Base-by-base conservation (phyloP, 92 coral and sea anemone genomes). In the Epizoanthus scotinus region DNA sequence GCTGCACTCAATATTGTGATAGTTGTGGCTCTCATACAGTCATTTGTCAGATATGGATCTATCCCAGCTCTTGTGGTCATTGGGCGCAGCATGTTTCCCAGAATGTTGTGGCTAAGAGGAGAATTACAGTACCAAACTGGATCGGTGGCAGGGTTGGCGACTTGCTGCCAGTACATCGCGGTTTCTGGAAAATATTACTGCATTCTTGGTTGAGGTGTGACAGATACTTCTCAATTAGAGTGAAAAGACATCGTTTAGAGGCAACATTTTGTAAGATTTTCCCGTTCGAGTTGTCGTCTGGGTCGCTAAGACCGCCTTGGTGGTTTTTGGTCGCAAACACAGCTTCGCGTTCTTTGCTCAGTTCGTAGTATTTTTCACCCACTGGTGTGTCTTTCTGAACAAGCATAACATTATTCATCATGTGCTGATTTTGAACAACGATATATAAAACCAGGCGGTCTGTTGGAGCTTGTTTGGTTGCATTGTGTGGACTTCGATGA, bases 51-150 rank as follows among this genome's bases (percentile, higher is more conserved):
- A 55, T 80, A 34, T 14, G 86, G 88, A 15, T 69, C 77, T 8
- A 44, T 83, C 26, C 87, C 82, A n/a, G 91, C 78, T 83, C 87
- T 83, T 78, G 86, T 44, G 19, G 81, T 77, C 85, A 83, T 87
- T 58, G 31, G 21, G 53, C 83, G 66, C n/a, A 87, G 72, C 84
- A 77, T 83, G 40, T 87, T 87, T 24, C 84, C 78, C 21, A 84
- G 82, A 14, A 83, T 70, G 36, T 65, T 83, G 58, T 87, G 78
- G 49, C 91, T 78, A 26, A 84, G 73, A 28, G 91, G 88, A 31
- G 25, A 44, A 26, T 80, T 72, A 82, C 84, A 71, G 73, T 67
- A 83, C 90, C 90, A 83, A 70, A 77, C 55, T 71, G 62, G 28
- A 28, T 26, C 49, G 29, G 29, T 50, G 29, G 15, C 25, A 21